These are phyloP conservation scores for Tetanocera ferruginea DNA, from an alignment of 2,888 invertebrate species.

Conservation along the genomic window DNA sequence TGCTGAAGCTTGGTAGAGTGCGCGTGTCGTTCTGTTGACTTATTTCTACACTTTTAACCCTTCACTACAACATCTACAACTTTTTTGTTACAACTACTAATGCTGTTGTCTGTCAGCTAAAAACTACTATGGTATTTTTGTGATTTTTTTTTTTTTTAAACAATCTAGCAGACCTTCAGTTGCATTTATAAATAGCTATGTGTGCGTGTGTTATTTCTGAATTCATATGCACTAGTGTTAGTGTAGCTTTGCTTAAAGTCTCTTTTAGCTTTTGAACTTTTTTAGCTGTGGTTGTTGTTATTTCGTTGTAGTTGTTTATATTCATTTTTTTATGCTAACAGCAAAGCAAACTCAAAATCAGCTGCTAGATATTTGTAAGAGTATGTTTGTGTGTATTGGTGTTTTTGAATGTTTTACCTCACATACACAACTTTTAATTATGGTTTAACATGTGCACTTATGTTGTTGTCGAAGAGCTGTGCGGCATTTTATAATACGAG, in stretches of 20 bases:
- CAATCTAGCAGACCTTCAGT: background rate
- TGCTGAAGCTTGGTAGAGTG: background rate
- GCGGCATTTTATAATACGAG: background rate
- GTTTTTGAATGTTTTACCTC: background rate
- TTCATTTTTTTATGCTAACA: background rate
- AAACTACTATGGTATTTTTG: background rate
- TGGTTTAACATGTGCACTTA: constrained; percentile 20
- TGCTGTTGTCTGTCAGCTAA: constrained; percentile 34
- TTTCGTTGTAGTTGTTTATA: background rate
- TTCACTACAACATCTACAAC: background rate
- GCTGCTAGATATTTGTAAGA: background rate
- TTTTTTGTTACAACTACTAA: background rate
- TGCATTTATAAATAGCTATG: background rate
- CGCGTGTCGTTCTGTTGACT: constrained; percentile 23
- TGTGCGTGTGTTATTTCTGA: background rate
- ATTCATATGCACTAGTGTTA: background rate
- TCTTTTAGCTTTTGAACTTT: constrained; percentile 24
- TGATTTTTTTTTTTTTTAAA: background rate
- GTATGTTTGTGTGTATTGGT: background rate
- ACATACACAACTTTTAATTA: constrained; percentile 19
- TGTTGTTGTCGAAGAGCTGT: constrained; percentile 1
- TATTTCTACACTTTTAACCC: constrained; percentile 28
- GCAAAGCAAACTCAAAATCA: constrained; percentile 1
- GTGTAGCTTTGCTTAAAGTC: background rate
- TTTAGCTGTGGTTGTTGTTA: background rate